Conservation (phyloP, 2,113 vertebrate species). For the Pseudonaja textilis region DNA sequence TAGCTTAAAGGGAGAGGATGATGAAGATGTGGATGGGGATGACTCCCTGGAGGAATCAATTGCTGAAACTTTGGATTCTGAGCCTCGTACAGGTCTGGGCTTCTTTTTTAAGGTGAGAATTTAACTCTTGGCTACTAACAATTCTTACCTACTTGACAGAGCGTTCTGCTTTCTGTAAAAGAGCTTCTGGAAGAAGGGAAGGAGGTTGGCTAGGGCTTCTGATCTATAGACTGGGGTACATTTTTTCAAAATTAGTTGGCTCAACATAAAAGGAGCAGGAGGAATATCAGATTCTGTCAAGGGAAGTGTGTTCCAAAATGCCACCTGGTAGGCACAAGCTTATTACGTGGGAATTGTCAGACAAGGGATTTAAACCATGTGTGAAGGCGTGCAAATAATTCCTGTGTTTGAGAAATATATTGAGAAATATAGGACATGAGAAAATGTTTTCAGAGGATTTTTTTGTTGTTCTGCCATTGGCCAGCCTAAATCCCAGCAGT, state of each 20-base stretch:
- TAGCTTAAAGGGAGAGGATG: constrained; percentile 67
- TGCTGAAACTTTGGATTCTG: constrained; percentile 74
- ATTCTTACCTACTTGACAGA: background rate
- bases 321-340: background rate
- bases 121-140: background rate
- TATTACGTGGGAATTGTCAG: background rate
- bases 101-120: constrained; percentile 82
- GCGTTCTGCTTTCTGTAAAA: background rate
- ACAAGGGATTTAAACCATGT: background rate
- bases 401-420: background rate
- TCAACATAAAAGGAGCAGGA: background rate
- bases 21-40: constrained; percentile 60
- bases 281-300: background rate
- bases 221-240: too few species aligned
- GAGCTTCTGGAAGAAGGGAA: background rate
- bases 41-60: constrained; percentile 71
- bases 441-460: background rate
- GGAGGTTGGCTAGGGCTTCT: background rate
- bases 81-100: constrained; percentile 67
- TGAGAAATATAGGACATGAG: too few species aligned
- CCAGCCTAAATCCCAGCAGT: too few species aligned
- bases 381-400: too few species aligned
- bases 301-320: background rate
- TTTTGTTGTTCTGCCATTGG: background rate
- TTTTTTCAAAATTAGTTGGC: background rate